phyloP scores from a whole-genome alignment of 2,113 vertebrate genomes.

The Ploceus nigricollis region DNA sequence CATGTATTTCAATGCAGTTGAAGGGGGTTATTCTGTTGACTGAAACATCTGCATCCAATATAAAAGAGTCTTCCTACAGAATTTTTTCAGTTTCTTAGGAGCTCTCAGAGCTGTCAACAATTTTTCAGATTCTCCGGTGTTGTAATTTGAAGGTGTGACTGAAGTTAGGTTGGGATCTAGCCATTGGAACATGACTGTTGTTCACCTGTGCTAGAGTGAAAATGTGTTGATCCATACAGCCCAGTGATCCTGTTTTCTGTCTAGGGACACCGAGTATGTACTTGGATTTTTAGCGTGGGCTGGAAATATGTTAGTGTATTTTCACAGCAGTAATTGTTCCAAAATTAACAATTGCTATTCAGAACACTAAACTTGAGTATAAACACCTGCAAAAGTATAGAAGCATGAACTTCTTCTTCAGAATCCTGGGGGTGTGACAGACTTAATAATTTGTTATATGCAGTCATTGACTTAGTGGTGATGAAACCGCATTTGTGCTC shows the following conservation, averaged over 20 bases:
- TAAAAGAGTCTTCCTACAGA: neutral
- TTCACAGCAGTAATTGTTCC: neutral
- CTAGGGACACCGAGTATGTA: neutral
- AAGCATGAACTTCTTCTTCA: neutral
- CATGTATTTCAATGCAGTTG: neutral
- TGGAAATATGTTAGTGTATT: neutral
- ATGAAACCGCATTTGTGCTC: neutral
- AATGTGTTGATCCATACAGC: neutral
- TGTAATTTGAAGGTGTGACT: neutral
- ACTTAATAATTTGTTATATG: neutral
- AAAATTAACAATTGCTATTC: neutral
- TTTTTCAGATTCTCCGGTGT: neutral
- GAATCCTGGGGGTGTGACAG: neutral
- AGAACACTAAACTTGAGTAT: neutral
- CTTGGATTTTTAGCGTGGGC: neutral
- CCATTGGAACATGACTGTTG: rapidly evolving
- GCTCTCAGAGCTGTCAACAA: neutral
- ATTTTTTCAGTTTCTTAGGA: neutral
- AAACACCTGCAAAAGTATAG: neutral
- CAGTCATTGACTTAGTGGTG: neutral
- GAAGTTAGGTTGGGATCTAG: neutral
- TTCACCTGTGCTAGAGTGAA: neutral
- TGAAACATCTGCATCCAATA: neutral
- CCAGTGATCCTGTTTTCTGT: neutral
- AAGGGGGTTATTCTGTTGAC: neutral